A percentile compares a stretch with the other conserved stretches of the same genome.
Conservation (phyloP, 2,113 vertebrate genomes). For the Thymallus thymallus region DNA sequence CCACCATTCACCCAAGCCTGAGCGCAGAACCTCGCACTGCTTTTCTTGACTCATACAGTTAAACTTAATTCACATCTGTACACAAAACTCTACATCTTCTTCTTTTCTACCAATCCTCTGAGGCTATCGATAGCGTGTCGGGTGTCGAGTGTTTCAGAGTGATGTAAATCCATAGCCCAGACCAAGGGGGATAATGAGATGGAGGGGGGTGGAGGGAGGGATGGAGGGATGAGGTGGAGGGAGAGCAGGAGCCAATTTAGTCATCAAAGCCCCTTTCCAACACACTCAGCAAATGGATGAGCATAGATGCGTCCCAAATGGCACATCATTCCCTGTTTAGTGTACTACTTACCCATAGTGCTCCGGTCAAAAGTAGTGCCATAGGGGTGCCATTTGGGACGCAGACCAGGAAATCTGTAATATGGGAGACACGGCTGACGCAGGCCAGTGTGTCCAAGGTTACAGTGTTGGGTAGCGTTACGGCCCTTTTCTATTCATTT, state of each 20-base stretch:
- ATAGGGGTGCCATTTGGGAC: too few species aligned
- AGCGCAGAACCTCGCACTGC: too few species aligned
- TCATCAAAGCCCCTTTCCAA: constrained; percentile 71
- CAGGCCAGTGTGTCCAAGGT: too few species aligned
- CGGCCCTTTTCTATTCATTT: not conserved
- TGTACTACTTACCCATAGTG: too few species aligned
- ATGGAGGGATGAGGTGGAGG: not conserved
- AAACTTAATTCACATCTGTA: too few species aligned
- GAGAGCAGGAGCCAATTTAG: constrained; percentile 53
- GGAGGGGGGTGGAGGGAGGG: constrained; percentile 43
- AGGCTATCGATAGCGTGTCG: constrained; percentile 48
- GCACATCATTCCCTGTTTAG: too few species aligned
- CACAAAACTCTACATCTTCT: constrained; percentile 28
- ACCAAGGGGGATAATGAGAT: constrained; percentile 70
- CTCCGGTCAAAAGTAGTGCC: too few species aligned
- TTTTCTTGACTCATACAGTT: too few species aligned
- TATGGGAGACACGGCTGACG: too few species aligned
- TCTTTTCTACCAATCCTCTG: constrained; percentile 29
- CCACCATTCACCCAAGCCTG: too few species aligned
- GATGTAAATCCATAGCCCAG: constrained; percentile 68
- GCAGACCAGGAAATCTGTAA: too few species aligned
- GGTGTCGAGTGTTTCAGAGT: constrained; percentile 49
- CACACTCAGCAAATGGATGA: constrained; percentile 60
- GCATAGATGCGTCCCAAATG: not conserved
- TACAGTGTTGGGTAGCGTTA: not conserved